phyloP scores from a whole-genome alignment of 2,888 invertebrate species.

The Epinotia bilunana region DNA sequence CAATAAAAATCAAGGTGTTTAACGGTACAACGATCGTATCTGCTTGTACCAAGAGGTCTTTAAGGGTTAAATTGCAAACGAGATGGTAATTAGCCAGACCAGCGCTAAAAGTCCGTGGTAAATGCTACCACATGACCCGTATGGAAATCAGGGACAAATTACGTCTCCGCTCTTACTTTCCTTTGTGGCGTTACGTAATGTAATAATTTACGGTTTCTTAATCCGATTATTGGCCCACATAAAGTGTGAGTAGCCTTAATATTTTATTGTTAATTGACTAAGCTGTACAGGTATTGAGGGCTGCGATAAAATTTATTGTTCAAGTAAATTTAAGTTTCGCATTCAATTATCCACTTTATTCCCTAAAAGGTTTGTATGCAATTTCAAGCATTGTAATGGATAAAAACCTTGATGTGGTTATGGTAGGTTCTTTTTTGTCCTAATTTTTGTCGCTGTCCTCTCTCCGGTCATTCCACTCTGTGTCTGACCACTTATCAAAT shows the following conservation, averaged over 20 bases:
- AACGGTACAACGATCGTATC: slow-evolving; percentile 42
- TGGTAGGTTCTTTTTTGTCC: slow-evolving; percentile 32
- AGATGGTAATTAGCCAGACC: slow-evolving; percentile 83
- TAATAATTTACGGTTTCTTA: slow-evolving; percentile 73
- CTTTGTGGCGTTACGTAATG: slow-evolving; percentile 74
- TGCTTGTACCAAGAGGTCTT: slow-evolving; percentile 47
- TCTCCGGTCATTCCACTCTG: slow-evolving; percentile 35
- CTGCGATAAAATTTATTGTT: slow-evolving; percentile 39
- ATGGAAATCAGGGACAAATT: slow-evolving; percentile 80
- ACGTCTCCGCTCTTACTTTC: slow-evolving; percentile 79
- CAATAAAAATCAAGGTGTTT: slow-evolving; percentile 35
- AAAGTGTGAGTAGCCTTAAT: slow-evolving; percentile 56
- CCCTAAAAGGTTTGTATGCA: not conserved
- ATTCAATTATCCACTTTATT: slow-evolving; percentile 8
- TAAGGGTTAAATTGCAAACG: slow-evolving; percentile 81
- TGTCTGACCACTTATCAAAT: slow-evolving; percentile 31
- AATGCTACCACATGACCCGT: slow-evolving; percentile 58
- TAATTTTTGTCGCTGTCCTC: slow-evolving; percentile 37
- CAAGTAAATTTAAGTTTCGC: slow-evolving; percentile 18
- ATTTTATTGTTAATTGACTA: slow-evolving; percentile 44
- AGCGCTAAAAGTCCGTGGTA: slow-evolving; percentile 72
- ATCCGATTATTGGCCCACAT: slow-evolving; percentile 67
- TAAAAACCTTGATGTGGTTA: slow-evolving; percentile 8
- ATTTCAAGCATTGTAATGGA: slow-evolving; percentile 11
- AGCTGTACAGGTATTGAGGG: slow-evolving; percentile 40